Evolutionary conservation across 2,113 vertebrate species (phyloP).

Genomic region (Gila orcuttii): DNA sequence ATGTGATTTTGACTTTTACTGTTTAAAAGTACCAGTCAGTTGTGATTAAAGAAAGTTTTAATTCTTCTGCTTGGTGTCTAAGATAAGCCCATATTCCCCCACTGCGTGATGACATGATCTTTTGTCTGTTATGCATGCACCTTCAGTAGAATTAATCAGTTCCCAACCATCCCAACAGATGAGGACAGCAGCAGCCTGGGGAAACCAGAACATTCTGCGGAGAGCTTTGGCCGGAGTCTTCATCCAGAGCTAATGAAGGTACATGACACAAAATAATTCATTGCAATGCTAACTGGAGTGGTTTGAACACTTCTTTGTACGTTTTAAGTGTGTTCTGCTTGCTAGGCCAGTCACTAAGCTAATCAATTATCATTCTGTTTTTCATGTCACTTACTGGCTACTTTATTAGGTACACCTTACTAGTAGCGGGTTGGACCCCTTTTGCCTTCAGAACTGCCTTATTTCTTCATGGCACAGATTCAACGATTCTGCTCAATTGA

Average conservation of each 20-base stretch:
- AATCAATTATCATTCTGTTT: too few relatives aligned
- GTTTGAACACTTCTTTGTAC: not conserved
- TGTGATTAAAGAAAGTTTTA: not conserved
- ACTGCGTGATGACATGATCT: not conserved
- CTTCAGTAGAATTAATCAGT: not conserved
- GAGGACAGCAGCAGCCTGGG: slow-evolving; percentile 87
- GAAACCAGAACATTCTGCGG: slow-evolving; percentile 88
- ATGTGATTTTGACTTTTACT: not conserved
- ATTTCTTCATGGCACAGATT: too few relatives aligned
- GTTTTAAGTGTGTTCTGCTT: not conserved
- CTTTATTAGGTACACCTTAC: too few relatives aligned
- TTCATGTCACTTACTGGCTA: too few relatives aligned
- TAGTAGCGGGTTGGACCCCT: too few relatives aligned
- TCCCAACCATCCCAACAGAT: slow-evolving; percentile 77
- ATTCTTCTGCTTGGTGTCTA: not conserved
- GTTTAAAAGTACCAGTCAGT: not conserved
- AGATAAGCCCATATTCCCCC: not conserved
- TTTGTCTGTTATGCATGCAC: not conserved
- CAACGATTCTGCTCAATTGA: too few relatives aligned
- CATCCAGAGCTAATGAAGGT: slow-evolving; percentile 97
- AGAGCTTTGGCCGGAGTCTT: slow-evolving; percentile 90
- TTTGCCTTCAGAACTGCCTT: too few relatives aligned
- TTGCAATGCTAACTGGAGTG: not conserved
- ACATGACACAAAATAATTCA: slow-evolving; percentile 46
- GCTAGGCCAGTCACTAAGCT: too few relatives aligned